A percentile compares a stretch with the other conserved stretches of the same genome.
These are phyloP conservation scores for Sandelia bainsii DNA, from an alignment of 2,797 vertebrate genomes.

Conservation along the genomic window DNA sequence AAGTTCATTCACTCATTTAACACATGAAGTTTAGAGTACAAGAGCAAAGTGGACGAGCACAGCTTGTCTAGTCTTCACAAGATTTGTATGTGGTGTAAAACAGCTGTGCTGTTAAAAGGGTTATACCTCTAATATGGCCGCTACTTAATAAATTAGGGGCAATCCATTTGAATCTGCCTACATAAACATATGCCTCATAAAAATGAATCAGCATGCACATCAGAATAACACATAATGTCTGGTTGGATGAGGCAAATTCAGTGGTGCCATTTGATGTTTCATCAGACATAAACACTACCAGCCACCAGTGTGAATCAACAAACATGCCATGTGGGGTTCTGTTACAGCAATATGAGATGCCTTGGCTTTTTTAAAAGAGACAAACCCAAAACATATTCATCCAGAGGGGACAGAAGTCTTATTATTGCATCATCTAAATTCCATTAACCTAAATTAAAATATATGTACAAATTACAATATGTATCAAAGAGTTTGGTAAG, in stretches of 20 bases:
- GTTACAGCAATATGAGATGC: slow-evolving; percentile 76
- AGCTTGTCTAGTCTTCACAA: slow-evolving; percentile 34
- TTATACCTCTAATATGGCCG: slow-evolving; percentile 22
- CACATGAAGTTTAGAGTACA: slow-evolving; percentile 27
- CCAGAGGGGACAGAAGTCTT: slow-evolving; percentile 72
- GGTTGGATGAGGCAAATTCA: slow-evolving; percentile 42
- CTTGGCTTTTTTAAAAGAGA: slow-evolving; percentile 77
- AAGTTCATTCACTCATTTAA: slow-evolving; percentile 23
- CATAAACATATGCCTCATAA: slow-evolving; percentile 35
- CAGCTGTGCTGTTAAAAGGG: not conserved
- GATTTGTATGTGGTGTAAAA: slow-evolving; percentile 17
- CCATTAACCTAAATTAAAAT: slow-evolving; percentile 74
- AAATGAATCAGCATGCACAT: slow-evolving; percentile 50
- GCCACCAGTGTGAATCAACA: slow-evolving; percentile 49
- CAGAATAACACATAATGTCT: slow-evolving; percentile 46
- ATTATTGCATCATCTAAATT: slow-evolving; percentile 87
- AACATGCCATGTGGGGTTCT: slow-evolving; percentile 61
- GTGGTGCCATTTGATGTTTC: slow-evolving; percentile 45
- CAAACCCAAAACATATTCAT: slow-evolving; percentile 64
- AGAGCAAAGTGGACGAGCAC: slow-evolving; percentile 40
- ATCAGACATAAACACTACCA: slow-evolving; percentile 36
- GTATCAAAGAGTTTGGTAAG: slow-evolving; percentile 81
- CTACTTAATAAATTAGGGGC: slow-evolving; percentile 4
- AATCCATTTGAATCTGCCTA: slow-evolving; percentile 23
- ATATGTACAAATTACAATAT: slow-evolving; percentile 74